Evolutionary conservation across 2,888 invertebrate genomes (phyloP), one percentile per base, ranked within the genome.

Genomic region (Limnephilus marmoratus): DNA sequence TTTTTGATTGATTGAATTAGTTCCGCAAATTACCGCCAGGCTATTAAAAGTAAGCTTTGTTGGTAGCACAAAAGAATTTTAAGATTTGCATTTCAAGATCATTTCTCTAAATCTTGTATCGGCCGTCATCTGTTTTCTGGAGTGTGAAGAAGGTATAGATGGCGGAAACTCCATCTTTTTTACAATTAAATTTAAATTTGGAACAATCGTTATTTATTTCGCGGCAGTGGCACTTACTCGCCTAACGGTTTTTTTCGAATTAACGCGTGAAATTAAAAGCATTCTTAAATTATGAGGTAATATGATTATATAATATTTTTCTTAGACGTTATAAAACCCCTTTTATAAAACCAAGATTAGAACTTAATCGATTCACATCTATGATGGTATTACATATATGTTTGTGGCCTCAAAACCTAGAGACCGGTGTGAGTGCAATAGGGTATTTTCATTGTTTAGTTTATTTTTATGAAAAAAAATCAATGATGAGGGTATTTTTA

Each of bases 41-140:
- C 53, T 53, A 53, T 53, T 53, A 53, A 53, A 68, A 68, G 53
- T 24, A 24, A 68, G 83, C 83, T 83, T 83, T 83, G 83, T 83
- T 83, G 34, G 31, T 24, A 34, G 37, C 15, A 83, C 83, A 83
- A 83, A 83, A 83, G 83, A 31, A 31, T 31, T 31, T 68, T 24
- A 68, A 68, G 53, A 68, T 68, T 83, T 31, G 83, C 31, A 83
- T 34, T 83, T 83, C 34, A 83, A 83, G 83, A 83, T 83, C 83
- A 83, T 83, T 83, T 83, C 83, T 34, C 29, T 37, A 83, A 37
- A 83, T 34, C 83, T 18, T 37, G 83, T 31, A 34, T 34, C 83
- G 83, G 83, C 53, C 53, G 53, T 83, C 82, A 31, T 29, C 83
- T 83, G 83, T 37, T 37, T 34, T 34, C 34, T 83, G 37, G 83